Conservation (phyloP, 2,888 invertebrate genomes). For the Augochlorella aurata region DNA sequence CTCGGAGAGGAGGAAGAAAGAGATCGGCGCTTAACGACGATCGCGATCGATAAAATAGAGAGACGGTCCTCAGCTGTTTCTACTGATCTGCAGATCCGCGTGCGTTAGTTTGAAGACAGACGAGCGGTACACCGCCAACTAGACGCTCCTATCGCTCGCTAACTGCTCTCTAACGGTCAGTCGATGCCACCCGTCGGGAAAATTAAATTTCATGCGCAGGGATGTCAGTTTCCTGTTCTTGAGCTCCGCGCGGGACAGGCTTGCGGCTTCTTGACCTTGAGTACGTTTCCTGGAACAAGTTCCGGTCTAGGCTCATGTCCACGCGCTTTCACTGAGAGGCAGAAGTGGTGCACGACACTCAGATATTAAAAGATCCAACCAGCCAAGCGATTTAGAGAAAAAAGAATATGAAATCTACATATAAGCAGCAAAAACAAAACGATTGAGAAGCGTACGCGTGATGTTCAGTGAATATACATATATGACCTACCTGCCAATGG, state of each 20-base stretch:
- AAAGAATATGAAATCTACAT: not conserved
- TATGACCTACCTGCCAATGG: slow-evolving; percentile 57
- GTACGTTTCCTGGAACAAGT: slow-evolving; percentile 11
- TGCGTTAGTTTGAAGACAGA: slow-evolving; percentile 50
- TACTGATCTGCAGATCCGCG: slow-evolving; percentile 25
- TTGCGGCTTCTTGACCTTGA: not conserved
- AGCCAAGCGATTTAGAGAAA: slow-evolving; percentile 15
- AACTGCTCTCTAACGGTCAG: slow-evolving; percentile 59
- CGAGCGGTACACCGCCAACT: slow-evolving; percentile 58
- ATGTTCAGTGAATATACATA: slow-evolving; percentile 46
- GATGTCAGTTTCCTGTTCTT: not conserved
- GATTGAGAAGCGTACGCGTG: slow-evolving; percentile 29
- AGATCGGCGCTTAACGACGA: slow-evolving; percentile 38
- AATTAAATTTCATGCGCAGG: not conserved
- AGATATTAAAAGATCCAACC: slow-evolving; percentile 24
- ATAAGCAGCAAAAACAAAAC: slow-evolving; percentile 16
- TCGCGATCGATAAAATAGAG: slow-evolving; percentile 48
- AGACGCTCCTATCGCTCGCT: slow-evolving; percentile 63
- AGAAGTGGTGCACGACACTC: slow-evolving; percentile 41
- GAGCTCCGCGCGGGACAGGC: not conserved
- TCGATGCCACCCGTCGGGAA: slow-evolving; percentile 6
- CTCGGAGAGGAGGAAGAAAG: slow-evolving; percentile 63
- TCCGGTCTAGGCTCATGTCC: slow-evolving; percentile 20
- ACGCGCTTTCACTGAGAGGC: slow-evolving; percentile 32
- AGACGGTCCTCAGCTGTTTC: not conserved